Base-by-base conservation (phyloP, 2,797 vertebrate genomes). In the Choloepus didactylus region DNA sequence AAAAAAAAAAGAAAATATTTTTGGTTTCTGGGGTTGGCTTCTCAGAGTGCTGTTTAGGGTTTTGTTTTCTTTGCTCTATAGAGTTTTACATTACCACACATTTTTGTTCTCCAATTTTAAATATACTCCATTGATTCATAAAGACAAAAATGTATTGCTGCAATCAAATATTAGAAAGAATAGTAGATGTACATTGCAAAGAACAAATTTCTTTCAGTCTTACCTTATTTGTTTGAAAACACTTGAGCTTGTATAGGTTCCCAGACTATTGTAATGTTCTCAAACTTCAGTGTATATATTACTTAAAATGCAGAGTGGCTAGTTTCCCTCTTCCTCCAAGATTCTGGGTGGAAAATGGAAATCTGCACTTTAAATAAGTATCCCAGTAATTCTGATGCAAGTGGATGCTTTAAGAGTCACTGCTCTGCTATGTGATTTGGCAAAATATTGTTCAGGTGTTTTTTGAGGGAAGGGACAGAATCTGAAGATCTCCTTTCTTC, bases 51-150 rank as follows among this genome's bases (percentile, higher is more conserved):
- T 77, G 1, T 56, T 89, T 56, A 70, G 62, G 41, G 29, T 87
- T 86, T 56, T 10, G 16, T 56, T 93, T 9, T 27, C 25, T 92
- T 96, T 46, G 29, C 35, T 25, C 51, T 62, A 79, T 6, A 73
- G 35, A 67, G n/a, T 91, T 93, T 94, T 66, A 89, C 8, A 44
- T 0, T 85, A 66, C 14, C 59, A 86, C 19, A 94, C 35, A 75
- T 69, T 83, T 84, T 75, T 76, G n/a, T 93, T 70, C n/a, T 82
- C 51, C 86, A 64, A 38, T 91, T 94, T 94, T 87, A 2, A 81
- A 64, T 76, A 60, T 19, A 75, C 21, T 75, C 93, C 35, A 64
- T 2, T 70, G 44, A 82, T 85, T 92, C 81, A 77, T 94, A 76
- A 93, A 86, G 85, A 56, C 18, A 83, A 25, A 59, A 73, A 67